A percentile compares a stretch with the other conserved stretches of the same genome.
These are phyloP conservation scores for Galeopterus variegatus DNA, from an alignment of 2,113 vertebrate genomes.

Conservation along the genomic window DNA sequence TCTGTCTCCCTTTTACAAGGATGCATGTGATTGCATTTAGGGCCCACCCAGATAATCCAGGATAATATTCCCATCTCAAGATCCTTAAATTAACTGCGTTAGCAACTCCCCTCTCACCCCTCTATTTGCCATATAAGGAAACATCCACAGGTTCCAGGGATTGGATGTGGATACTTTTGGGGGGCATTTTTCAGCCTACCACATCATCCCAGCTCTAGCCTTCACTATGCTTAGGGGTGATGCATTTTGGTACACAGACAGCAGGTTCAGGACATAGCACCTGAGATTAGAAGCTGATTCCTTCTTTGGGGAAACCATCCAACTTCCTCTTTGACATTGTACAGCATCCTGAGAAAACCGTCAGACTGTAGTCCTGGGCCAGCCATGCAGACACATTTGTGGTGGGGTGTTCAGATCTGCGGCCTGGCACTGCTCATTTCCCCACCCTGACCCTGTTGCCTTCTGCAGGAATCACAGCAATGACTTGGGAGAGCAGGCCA, in stretches of 20 bases:
- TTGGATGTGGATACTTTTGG: neutral
- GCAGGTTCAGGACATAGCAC: neutral
- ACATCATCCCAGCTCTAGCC: neutral
- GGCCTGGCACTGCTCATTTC: neutral
- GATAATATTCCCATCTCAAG: neutral
- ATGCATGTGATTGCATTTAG: neutral
- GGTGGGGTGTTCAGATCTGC: neutral
- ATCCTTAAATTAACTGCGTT: slow-evolving; percentile 4
- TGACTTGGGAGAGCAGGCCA: neutral
- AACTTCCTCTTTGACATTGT: neutral
- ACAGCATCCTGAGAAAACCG: neutral
- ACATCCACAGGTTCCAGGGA: neutral
- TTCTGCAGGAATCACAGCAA: neutral
- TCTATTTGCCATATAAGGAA: neutral
- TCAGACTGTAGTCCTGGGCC: neutral
- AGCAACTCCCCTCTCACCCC: neutral
- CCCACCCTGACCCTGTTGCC: neutral
- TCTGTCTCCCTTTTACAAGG: neutral
- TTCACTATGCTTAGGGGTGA: neutral
- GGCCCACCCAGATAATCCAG: neutral
- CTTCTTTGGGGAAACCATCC: neutral
- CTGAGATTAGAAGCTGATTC: neutral
- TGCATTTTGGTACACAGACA: neutral
- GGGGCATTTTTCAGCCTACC: neutral
- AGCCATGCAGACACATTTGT: neutral